Evolutionary conservation across 1,140 invertebrate genomes (phyloP).

Genomic region (Bombus fervidus): DNA sequence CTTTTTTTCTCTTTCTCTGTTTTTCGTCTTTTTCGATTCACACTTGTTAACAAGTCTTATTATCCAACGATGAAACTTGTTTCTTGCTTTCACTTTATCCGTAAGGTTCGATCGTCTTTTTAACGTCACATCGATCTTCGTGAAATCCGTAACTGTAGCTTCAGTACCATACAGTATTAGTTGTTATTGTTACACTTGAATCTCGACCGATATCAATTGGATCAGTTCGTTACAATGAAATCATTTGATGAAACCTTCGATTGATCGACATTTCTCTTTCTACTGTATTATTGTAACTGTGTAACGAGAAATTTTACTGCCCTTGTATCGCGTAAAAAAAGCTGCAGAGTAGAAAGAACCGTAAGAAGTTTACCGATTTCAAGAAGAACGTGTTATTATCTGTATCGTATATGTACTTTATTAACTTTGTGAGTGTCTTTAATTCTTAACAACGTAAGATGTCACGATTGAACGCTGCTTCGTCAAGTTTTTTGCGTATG

Average conservation of each 20-base stretch:
- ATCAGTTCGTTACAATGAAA: not conserved
- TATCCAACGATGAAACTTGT: not conserved
- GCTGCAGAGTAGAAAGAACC: not conserved
- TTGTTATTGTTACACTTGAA: not conserved
- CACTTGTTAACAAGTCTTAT: not conserved
- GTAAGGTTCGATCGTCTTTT: not conserved
- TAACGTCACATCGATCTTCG: not conserved
- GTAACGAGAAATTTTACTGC: not conserved
- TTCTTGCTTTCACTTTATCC: not conserved
- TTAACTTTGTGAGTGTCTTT: not conserved
- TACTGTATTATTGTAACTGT: not conserved
- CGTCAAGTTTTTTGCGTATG: not conserved
- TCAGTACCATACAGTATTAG: slow-evolving; percentile 19
- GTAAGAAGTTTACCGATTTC: not conserved
- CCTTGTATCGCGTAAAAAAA: not conserved
- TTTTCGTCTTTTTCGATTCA: not conserved
- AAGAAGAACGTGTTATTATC: not conserved
- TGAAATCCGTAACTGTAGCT: slow-evolving; percentile 15
- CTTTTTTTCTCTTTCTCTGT: not conserved
- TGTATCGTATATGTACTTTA: not conserved
- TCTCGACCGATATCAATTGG: not conserved
- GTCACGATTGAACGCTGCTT: not conserved
- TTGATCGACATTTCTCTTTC: not conserved
- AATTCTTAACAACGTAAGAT: not conserved
- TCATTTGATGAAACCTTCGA: not conserved